Percentiles rank a stretch among this genome's conserved stretches.
Conservation (phyloP, 2,113 vertebrate genomes). For the Glareola pratincola region DNA sequence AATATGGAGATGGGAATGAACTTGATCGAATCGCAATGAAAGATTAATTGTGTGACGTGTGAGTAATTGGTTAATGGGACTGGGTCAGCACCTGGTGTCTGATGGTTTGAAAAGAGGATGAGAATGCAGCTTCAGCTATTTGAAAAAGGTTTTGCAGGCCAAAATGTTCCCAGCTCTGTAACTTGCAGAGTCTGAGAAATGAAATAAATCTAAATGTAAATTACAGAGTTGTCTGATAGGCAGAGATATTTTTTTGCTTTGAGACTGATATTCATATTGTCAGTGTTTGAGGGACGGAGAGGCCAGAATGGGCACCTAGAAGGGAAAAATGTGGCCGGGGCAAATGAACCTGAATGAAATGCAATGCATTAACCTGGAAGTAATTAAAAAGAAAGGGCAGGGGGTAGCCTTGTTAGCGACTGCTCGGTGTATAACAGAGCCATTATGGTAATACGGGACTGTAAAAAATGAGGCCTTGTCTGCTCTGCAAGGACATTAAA, state of each 20-base stretch:
- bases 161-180: slow-evolving; percentile 65
- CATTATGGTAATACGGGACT: slow-evolving; percentile 14
- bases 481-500: slow-evolving; percentile 14
- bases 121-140: slow-evolving; percentile 67
- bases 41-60: slow-evolving; percentile 74
- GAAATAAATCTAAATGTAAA: slow-evolving; percentile 76
- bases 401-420: background rate
- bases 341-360: background rate
- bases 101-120: slow-evolving; percentile 66
- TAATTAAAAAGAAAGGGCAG: slow-evolving; percentile 54
- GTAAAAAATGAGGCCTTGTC: slow-evolving; percentile 46
- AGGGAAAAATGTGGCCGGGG: background rate
- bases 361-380: slow-evolving; percentile 52
- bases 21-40: slow-evolving; percentile 55
- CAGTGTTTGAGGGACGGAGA: background rate
- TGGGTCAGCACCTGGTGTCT: slow-evolving; percentile 68
- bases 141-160: slow-evolving; percentile 69
- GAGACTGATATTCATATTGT: slow-evolving; percentile 58
- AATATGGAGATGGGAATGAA: slow-evolving; percentile 55
- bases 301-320: background rate
- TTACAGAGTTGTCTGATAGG: slow-evolving; percentile 64
- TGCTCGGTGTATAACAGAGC: background rate
- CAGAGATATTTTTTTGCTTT: slow-evolving; percentile 43
- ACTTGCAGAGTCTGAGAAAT: slow-evolving; percentile 70
- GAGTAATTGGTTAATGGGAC: slow-evolving; percentile 71